Evolutionary conservation across 2,113 vertebrate species (phyloP).

Genomic region (Circaetus cinerascens): DNA sequence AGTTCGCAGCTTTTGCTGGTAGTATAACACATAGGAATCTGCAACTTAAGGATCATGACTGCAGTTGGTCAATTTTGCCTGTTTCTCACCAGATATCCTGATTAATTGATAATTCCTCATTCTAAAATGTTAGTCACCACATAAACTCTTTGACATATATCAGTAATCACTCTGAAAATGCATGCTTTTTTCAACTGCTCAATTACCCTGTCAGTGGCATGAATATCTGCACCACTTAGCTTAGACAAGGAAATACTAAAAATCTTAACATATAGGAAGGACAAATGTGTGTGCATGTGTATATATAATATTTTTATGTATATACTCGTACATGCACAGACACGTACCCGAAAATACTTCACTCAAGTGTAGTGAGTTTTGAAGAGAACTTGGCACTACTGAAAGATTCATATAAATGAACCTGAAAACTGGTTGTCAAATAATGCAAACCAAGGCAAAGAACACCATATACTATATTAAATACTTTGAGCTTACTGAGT

Average conservation of each 20-base stretch:
- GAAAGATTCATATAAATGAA: neutral
- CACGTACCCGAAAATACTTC: neutral
- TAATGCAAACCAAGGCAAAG: conserved; percentile 17
- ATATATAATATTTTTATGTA: neutral
- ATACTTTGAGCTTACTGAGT: neutral
- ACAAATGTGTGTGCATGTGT: neutral
- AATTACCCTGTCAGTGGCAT: neutral
- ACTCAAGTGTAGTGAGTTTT: neutral
- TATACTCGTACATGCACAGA: conserved; percentile 1
- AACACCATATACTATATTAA: conserved; percentile 15
- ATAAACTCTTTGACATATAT: neutral
- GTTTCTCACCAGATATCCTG: neutral
- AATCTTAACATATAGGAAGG: neutral
- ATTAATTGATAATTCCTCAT: neutral
- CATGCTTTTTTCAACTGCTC: neutral
- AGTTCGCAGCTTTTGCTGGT: neutral
- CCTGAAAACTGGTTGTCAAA: conserved; percentile 27
- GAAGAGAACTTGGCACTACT: conserved; percentile 25
- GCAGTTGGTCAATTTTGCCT: neutral
- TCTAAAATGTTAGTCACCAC: neutral
- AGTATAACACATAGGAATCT: neutral
- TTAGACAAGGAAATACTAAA: neutral
- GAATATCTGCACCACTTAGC: neutral
- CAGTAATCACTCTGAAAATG: neutral
- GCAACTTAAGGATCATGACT: neutral